Evolutionary conservation across 1,140 invertebrate species (phyloP), one percentile per base, ranked within the genome.

Genomic region (Zaprionus tsacasi): DNA sequence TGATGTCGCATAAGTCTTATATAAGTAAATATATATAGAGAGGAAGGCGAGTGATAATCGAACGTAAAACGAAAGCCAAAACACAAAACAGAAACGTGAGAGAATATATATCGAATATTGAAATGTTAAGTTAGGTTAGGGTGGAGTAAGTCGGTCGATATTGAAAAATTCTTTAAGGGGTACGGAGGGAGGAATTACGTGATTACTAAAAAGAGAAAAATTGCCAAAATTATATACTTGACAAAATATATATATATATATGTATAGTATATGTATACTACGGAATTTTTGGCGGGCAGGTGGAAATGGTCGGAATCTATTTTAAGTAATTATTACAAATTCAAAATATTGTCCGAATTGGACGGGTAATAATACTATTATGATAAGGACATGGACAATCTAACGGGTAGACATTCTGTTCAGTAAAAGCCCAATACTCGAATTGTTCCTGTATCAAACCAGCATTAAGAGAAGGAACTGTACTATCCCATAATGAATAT

Each of bases 1-100:
- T 78, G 43, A 52, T 15, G 27, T 57, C 33, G 58, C 57, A 50
- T 57, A 72, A 59, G 48, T 40, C 56, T 36, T 69, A 82, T 70
- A 82, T 54, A 86, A 68, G 66, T 83, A 74, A 70, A 71, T 78
- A 74, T 78, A 54, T 66, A 60, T 56, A 61, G 35, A 74, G 78
- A 74, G 78, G 38, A 69, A 68, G 80, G 74, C 80, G 83, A 88
- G 70, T 71, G 48, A 66, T 82, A 73, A 70, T 52, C 68, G 75
- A 78, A 81, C 57, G 60, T 50, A 71, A 80, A 74, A 82, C 58
- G 43, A 78, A 85, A 72, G 65, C 68, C 68, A 74, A 70, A 60
- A 64, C 73, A 74, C 52, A 43, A 65, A 63, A 78, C 70, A 11
- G 30, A 76, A 76, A 86, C n/a, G 36, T 70, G 52, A 38, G 48